Conservation (phyloP, 2,888 invertebrate species). For the Acleris literana region DNA sequence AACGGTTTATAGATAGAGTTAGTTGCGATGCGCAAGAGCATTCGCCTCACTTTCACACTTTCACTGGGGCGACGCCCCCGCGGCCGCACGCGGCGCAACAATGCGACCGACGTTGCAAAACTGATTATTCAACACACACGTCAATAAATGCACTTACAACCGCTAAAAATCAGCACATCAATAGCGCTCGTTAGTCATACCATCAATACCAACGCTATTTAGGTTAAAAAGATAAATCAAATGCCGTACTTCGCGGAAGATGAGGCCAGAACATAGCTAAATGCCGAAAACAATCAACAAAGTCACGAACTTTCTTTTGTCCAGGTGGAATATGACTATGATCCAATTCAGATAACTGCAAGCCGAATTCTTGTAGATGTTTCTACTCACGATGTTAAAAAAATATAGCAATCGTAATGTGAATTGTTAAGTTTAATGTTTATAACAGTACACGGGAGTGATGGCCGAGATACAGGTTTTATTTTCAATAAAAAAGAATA, state of each 20-base stretch:
- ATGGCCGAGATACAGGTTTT: constrained; percentile 64
- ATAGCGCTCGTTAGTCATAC: background rate
- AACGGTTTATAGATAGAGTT: constrained; percentile 41
- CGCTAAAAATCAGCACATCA: constrained; percentile 25
- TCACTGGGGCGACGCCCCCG: constrained; percentile 80
- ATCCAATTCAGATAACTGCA: constrained; percentile 61
- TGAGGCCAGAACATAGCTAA: constrained; percentile 47
- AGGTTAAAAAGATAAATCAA: constrained; percentile 8
- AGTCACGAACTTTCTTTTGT: constrained; percentile 53
- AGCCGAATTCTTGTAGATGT: constrained; percentile 53
- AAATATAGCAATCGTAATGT: constrained; percentile 55
- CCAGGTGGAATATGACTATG: constrained; percentile 53
- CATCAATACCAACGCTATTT: constrained; percentile 7
- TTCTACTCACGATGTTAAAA: constrained; percentile 51
- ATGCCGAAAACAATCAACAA: constrained; percentile 49
- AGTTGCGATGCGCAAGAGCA: constrained; percentile 58
- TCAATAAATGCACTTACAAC: constrained; percentile 21
- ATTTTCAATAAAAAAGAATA: constrained; percentile 62
- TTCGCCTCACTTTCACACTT: constrained; percentile 83
- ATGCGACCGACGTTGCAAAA: constrained; percentile 69
- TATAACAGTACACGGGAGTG: constrained; percentile 68
- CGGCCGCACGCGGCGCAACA: constrained; percentile 52
- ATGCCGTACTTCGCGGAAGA: constrained; percentile 3
- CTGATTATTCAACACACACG: constrained; percentile 70
- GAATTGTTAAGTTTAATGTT: constrained; percentile 56